These are phyloP conservation scores for Phalanger gymnotis DNA, from an alignment of 2,797 vertebrate species.

Conservation along the genomic window DNA sequence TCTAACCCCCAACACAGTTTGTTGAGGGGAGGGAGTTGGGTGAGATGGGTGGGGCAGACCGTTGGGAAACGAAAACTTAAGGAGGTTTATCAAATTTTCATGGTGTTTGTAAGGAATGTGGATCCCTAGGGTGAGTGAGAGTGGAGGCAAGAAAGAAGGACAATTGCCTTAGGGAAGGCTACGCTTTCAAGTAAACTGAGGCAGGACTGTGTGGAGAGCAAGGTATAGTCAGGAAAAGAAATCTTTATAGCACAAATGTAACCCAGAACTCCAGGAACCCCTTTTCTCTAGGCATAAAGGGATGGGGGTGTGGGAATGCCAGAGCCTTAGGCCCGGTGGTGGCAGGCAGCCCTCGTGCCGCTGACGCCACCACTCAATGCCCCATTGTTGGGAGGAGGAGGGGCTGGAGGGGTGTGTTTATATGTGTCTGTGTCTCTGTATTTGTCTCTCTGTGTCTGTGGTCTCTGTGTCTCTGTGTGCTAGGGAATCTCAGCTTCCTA, in stretches of 20 bases:
- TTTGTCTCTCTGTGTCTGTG: background rate
- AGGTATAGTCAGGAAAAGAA: background rate
- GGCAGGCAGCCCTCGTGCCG: background rate
- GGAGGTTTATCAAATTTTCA: background rate
- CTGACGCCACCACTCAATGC: background rate
- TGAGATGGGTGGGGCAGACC: background rate
- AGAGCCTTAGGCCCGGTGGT: background rate
- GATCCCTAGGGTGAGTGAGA: background rate
- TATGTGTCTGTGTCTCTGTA: conserved; percentile 4
- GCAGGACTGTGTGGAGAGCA: background rate
- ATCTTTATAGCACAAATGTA: background rate
- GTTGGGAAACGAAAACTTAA: background rate
- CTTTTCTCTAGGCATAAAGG: background rate
- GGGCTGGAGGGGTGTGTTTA: background rate
- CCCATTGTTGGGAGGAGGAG: background rate
- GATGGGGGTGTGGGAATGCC: background rate
- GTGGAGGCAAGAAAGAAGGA: background rate
- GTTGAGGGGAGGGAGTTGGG: background rate
- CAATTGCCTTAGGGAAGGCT: background rate
- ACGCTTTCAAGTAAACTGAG: background rate
- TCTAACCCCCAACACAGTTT: background rate
- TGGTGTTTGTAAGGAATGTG: background rate
- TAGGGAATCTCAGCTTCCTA: background rate
- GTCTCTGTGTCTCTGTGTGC: background rate
- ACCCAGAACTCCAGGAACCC: background rate